Evolutionary conservation across 1,140 invertebrate species (phyloP).

Genomic region (Megathymus violae): DNA sequence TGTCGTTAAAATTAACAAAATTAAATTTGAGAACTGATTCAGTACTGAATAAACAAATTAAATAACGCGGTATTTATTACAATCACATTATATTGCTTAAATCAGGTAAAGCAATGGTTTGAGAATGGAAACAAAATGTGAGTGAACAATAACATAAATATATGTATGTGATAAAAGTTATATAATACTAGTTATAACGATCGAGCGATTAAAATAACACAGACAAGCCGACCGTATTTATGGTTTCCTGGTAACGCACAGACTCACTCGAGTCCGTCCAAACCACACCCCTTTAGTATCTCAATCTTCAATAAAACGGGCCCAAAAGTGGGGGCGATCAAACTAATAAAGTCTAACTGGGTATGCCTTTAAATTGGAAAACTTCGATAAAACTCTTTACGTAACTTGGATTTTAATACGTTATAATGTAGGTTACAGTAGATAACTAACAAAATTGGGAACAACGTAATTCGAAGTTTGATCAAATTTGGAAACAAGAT

Average conservation of each 20-base stretch:
- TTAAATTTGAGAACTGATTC: too few relatives aligned
- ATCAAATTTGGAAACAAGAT: neutral
- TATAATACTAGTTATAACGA: too few relatives aligned
- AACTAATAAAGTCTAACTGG: slow-evolving; percentile 5
- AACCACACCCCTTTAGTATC: neutral
- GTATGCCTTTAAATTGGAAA: slow-evolving; percentile 1
- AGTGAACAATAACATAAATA: too few relatives aligned
- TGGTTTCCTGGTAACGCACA: neutral
- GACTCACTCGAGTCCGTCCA: neutral
- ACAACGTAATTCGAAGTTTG: neutral
- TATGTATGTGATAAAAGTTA: too few relatives aligned
- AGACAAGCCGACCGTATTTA: too few relatives aligned
- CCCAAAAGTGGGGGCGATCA: slow-evolving; percentile 3
- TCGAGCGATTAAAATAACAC: too few relatives aligned
- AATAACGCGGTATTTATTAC: too few relatives aligned
- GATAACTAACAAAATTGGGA: slow-evolving; percentile 2
- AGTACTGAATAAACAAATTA: too few relatives aligned
- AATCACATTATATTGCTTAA: too few relatives aligned
- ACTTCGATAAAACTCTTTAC: slow-evolving; percentile 5
- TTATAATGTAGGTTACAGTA: slow-evolving; percentile 2
- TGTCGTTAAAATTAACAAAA: too few relatives aligned
- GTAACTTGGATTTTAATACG: slow-evolving; percentile 1
- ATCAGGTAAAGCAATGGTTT: too few relatives aligned
- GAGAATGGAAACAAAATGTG: too few relatives aligned
- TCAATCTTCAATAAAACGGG: neutral